Evolutionary conservation across 1,140 invertebrate genomes (phyloP), one percentile per base, ranked within the genome.

Genomic region (Nylanderia fulva): DNA sequence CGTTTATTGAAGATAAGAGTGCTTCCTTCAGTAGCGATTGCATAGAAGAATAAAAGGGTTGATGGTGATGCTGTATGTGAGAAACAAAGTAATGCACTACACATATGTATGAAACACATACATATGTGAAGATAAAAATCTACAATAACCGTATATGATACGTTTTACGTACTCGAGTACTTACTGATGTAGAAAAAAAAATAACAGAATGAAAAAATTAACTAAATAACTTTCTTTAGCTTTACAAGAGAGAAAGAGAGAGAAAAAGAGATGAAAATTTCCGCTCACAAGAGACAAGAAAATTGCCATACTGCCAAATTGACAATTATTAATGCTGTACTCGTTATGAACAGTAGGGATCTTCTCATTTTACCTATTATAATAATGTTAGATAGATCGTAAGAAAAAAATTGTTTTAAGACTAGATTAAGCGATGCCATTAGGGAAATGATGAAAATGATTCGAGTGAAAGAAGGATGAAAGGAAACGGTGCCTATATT

Each of bases 271-370:
- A 89, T 91, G 84, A 90, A 91, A 92, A 89, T 91, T 91, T 91
- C 86, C 90, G 86, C 91, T 92, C 90, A 92, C 90, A 90, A 82
- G 52, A 82, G 85, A 93, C 77, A 92, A 90, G 88, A 92, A 93
- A 93, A 94, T 93, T 94, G 91, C 93, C 93, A 93, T 94, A 95
- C 94, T 95, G 94, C 94, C 94, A 95, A 95, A 94, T 93, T 91
- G 93, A 95, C 91, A 94, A 94, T 93, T 94, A 93, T 91, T 91
- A 91, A 91, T 88, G 88, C 91, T 92, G 87, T 93, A 92, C 86
- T 92, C 92, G 92, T 92, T 92, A 92, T 91, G 91, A 91, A 94
- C 90, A 92, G 94, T 94, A 94, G 93, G 90, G 90, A 93, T 93
- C 89, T 92, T 94, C 91, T 94, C 85, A 92, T 93, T 48, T 48